Conservation (phyloP, 92 coral and sea anemone genomes). For the Umimayanthus kanabou region DNA sequence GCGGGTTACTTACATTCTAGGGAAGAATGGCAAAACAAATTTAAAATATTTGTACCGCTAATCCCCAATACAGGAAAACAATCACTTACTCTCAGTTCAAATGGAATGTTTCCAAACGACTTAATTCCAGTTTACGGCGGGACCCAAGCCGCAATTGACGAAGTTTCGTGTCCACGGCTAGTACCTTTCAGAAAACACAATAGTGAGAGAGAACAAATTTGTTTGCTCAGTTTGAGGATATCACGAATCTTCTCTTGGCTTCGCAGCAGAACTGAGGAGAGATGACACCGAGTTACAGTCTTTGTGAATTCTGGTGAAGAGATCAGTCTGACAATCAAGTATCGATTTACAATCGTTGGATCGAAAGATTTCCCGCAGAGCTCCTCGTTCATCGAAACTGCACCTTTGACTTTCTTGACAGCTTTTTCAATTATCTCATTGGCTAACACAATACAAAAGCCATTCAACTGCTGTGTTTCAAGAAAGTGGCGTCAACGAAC, state of each 20-base stretch:
- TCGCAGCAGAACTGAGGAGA: conserved; percentile 17
- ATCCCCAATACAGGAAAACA: conserved; percentile 47
- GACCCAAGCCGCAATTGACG: conserved; percentile 13
- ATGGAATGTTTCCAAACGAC: conserved; percentile 36
- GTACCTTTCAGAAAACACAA: conserved; percentile 6
- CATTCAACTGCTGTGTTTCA: conserved; percentile 46
- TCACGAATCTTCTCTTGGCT: conserved; percentile 12
- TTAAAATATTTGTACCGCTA: conserved; percentile 26
- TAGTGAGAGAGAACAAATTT: neutral
- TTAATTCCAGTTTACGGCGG: conserved; percentile 32
- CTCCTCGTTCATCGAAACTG: conserved; percentile 28
- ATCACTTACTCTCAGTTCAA: conserved; percentile 28
- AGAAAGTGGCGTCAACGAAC: conserved; percentile 31
- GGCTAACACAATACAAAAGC: conserved; percentile 65
- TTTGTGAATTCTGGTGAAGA: conserved; percentile 12
- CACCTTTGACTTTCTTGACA: conserved; percentile 59
- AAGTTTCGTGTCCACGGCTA: neutral
- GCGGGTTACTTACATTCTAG: conserved; percentile 33
- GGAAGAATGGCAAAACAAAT: conserved; percentile 40
- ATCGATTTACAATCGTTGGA: conserved; percentile 40
- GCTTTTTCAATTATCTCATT: conserved; percentile 56
- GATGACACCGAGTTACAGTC: conserved; percentile 26
- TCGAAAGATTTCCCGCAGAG: conserved; percentile 49
- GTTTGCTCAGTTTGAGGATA: neutral
- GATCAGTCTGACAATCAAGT: conserved; percentile 18